phyloP scores from a whole-genome alignment of 1,140 invertebrate species.

The Macrostomum lignano region DNA sequence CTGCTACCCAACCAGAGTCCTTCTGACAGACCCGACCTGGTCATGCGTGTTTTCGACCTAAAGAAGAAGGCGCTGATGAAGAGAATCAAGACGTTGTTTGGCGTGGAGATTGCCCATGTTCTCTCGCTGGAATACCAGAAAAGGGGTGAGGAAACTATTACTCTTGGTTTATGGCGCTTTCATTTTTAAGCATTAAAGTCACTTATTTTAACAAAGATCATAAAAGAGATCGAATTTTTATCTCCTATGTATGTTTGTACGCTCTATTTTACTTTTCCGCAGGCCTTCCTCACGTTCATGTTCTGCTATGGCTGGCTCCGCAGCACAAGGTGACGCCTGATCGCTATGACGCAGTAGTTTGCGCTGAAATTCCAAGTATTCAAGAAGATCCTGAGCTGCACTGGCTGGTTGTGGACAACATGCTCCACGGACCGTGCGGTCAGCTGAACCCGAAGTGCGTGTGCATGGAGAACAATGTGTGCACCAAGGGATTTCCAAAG shows the following conservation, averaged over 20 bases:
- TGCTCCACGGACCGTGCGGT: conserved; percentile 12
- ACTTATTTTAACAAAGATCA: no score
- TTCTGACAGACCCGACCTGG: conserved; percentile 23
- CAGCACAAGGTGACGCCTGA: conserved; percentile 6
- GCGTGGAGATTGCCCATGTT: no score
- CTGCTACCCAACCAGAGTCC: conserved; percentile 13
- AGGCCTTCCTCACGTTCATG: no score
- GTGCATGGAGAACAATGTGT: conserved; percentile 12
- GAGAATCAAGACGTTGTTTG: conserved; percentile 32
- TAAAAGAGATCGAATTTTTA: no score
- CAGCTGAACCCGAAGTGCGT: conserved; percentile 7
- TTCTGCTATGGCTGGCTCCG: conserved; percentile 29
- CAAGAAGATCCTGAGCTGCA: conserved; percentile 6
- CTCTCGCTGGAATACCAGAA: no score
- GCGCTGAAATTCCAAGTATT: conserved; percentile 8
- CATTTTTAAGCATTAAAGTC: no score
- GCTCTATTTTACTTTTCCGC: no score
- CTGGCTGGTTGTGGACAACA: conserved; percentile 7
- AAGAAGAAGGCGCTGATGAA: conserved; percentile 28
- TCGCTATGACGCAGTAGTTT: conserved; percentile 5
- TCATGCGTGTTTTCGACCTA: conserved; percentile 27
- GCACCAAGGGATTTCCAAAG: conserved; percentile 11
- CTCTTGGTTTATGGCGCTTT: no score
- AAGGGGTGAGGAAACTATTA: no score
- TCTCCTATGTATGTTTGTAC: no score